Evolutionary conservation across 2,888 invertebrate species (phyloP).

Genomic region (Ctenicera cuprea): DNA sequence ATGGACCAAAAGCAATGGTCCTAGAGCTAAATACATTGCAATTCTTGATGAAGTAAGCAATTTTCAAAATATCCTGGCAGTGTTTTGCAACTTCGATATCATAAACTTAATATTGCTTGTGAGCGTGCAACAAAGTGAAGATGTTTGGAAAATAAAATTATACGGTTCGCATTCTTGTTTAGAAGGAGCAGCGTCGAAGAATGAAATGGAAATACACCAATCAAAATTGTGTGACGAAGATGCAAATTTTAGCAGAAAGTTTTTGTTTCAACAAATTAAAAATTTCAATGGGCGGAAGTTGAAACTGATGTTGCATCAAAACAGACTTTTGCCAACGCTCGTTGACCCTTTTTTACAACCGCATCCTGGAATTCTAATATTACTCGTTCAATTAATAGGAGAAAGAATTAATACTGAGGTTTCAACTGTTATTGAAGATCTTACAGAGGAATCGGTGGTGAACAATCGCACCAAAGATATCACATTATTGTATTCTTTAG

Average conservation of each 20-base stretch:
- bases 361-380: conserved; percentile 21
- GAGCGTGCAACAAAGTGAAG: neutral
- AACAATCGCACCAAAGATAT: neutral
- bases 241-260: too few species aligned
- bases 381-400: neutral
- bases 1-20: neutral
- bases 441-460: neutral
- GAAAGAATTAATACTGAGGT: neutral
- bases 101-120: neutral
- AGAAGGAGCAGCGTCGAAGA: neutral
- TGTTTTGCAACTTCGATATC: conserved; percentile 8
- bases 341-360: conserved; percentile 20
- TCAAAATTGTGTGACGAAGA: neutral
- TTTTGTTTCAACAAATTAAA: neutral
- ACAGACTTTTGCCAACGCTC: conserved; percentile 14
- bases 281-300: neutral
- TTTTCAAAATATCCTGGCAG: neutral
- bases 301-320: neutral
- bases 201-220: neutral
- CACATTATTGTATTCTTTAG: neutral
- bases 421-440: neutral
- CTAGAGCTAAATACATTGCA: neutral
- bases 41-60: neutral
- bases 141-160: neutral
- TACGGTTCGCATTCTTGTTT: neutral